These are phyloP conservation scores for Megaceryle maxima DNA, from an alignment of 2,113 vertebrate species.

Conservation along the genomic window DNA sequence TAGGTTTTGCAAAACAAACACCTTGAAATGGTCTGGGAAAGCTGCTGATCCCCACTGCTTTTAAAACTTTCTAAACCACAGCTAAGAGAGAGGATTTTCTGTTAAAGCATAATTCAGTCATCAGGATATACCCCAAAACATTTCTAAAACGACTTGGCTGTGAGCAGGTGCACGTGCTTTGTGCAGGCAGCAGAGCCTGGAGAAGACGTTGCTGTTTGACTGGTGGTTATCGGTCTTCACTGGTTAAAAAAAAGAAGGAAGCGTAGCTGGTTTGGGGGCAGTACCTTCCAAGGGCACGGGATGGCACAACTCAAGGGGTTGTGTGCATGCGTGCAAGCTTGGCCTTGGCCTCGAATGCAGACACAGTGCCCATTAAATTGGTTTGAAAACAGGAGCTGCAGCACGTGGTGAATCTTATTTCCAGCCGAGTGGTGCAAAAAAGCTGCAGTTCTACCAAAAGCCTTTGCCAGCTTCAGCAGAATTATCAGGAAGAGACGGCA, in stretches of 20 bases:
- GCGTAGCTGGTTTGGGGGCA: not conserved
- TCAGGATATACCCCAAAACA: not conserved
- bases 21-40: not conserved
- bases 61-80: not conserved
- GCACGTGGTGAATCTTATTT: not conserved
- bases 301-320: not conserved
- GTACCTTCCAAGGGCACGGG: not conserved
- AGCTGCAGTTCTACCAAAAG: not conserved
- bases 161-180: not conserved
- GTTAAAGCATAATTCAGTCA: not conserved
- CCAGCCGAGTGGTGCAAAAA: not conserved
- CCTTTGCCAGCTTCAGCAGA: not conserved
- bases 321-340: rapidly evolving
- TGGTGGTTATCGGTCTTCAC: not conserved
- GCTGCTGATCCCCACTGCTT: not conserved
- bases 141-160: not conserved
- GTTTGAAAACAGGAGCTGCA: not conserved
- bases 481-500: not conserved
- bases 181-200: not conserved
- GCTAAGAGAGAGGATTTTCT: not conserved
- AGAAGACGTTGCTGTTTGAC: not conserved
- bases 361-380: not conserved
- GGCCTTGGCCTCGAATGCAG: not conserved
- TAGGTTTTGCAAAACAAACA: not conserved
- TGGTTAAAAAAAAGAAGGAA: not conserved